These are phyloP conservation scores for Phalangium opilio DNA, from an alignment of 2,888 invertebrate species.

Conservation along the genomic window DNA sequence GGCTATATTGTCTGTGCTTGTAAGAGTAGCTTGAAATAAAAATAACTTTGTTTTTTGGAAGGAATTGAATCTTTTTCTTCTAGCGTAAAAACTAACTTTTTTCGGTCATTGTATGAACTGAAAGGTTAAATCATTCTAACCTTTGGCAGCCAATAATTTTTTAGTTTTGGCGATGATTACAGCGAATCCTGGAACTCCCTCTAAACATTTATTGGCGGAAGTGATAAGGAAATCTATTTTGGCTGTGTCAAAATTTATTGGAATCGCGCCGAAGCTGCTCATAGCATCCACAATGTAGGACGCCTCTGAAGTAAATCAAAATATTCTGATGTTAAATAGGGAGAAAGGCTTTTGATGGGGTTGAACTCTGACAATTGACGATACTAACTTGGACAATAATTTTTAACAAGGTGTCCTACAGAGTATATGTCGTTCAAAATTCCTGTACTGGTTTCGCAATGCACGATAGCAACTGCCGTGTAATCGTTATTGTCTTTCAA, in stretches of 20 bases:
- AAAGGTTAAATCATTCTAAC: no score
- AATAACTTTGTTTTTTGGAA: no score
- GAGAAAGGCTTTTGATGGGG: no score
- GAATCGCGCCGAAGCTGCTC: slow-evolving; percentile 37
- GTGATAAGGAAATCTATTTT: slow-evolving; percentile 33
- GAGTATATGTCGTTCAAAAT: slow-evolving; percentile 33
- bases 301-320: slow-evolving; percentile 22
- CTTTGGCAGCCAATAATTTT: no score
- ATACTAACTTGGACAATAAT: slow-evolving; percentile 24
- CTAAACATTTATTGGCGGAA: slow-evolving; percentile 37
- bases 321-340: no score
- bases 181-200: slow-evolving; percentile 37
- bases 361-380: neutral
- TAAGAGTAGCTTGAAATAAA: no score
- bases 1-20: no score
- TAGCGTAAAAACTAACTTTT: no score
- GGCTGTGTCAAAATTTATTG: slow-evolving; percentile 26
- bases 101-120: no score
- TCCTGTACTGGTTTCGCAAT: slow-evolving; percentile 37
- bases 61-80: no score
- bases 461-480: slow-evolving; percentile 32
- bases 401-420: slow-evolving; percentile 30
- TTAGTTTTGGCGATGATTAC: slow-evolving; percentile 29
- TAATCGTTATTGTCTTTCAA: slow-evolving; percentile 25
- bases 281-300: slow-evolving; percentile 36